Percentiles rank a stretch among this genome's conserved stretches.
phyloP scores from a whole-genome alignment of 2,113 vertebrate genomes.

The Corythaeola cristata region DNA sequence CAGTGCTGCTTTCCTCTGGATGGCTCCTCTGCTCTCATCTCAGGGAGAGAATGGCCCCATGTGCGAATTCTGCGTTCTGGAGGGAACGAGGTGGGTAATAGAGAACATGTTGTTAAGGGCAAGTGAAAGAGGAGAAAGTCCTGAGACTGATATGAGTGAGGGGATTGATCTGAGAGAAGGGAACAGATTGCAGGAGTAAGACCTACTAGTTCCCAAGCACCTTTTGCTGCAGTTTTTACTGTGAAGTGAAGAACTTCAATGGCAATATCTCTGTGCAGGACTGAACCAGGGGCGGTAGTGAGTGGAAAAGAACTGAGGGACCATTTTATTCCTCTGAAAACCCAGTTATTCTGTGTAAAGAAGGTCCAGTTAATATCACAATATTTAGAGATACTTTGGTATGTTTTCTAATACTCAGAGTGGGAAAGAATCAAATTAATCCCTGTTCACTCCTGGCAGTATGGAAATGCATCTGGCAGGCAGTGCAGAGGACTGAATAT shows the following conservation, averaged over 20 bases:
- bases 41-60: neutral
- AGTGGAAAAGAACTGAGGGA: neutral
- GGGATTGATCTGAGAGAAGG: neutral
- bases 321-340: neutral
- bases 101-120: too few relatives aligned
- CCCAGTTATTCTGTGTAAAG: neutral
- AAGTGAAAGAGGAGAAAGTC: neutral
- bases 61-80: accelerated
- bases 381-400: neutral
- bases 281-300: neutral
- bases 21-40: neutral
- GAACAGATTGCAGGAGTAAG: neutral
- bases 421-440: neutral
- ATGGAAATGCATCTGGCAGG: neutral
- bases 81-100: neutral
- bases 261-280: neutral
- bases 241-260: neutral
- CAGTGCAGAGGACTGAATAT: neutral
- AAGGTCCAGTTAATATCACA: neutral
- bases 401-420: neutral
- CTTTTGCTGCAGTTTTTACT: neutral
- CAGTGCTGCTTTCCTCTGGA: neutral
- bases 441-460: accelerated
- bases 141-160: neutral
- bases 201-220: neutral